Base-by-base conservation (phyloP, 2,113 vertebrate genomes). In the Ctenomys sociabilis region DNA sequence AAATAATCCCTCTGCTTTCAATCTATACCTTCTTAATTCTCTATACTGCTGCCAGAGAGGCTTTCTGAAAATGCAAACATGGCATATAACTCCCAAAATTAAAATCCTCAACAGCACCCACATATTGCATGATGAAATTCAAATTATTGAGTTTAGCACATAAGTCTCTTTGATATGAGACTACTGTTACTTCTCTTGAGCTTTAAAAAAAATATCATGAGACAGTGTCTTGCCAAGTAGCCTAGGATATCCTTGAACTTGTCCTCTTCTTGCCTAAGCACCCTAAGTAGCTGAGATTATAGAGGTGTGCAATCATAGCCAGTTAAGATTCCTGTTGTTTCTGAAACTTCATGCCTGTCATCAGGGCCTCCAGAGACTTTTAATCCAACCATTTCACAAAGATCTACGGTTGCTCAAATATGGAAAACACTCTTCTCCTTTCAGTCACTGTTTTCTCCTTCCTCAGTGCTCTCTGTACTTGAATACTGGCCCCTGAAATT, bases 41-140 rank as follows among this genome's bases (percentile, higher is more conserved):
- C 59, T 26, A 75, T 14, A 59, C 12, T 87, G 78, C 22, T 96
- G 24, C 77, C 68, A 88, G 40, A 63, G 45, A 93, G 80, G 84
- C 40, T 94, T 95, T 93, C 88, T 70, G 64, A 91, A 95, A 93
- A 94, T 91, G 89, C 63, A 97, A 91, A 97, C 84, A 93, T 45
- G 21, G 89, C 73, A 83, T 63, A 8, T 68, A 91, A 90, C 68
- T 92, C 85, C 45, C 24, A 85, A 85, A 95, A 97, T 88, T 89
- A 90, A 93, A 90, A 88, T 94, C n/a, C 10, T 90, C 78, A 40
- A 40, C 52, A 66, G 82, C 45, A 90, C 68, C 81, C 37, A 87
- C 54, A 52, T 7, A 77, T 89, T 86, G 88, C 93, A 88, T 37
- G 52, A 96, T 32, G 37, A 95, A 91, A 57, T 95, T 85, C 78